Conservation (phyloP, 2,113 vertebrate species). For the Charina bottae region DNA sequence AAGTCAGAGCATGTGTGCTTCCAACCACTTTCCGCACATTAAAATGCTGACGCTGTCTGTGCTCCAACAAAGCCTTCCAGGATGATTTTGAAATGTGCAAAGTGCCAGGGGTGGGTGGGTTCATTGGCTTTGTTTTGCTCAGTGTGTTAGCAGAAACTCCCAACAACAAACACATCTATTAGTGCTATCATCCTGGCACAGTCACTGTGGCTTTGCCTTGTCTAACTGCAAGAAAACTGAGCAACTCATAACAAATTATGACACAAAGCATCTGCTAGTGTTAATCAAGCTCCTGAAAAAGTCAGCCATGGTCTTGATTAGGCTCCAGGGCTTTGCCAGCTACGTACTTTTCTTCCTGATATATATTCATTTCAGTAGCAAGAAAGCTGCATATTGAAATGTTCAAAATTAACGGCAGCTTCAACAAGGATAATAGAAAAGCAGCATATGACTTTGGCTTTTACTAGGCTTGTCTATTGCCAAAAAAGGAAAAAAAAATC, state of each 20-base stretch:
- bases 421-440: background rate
- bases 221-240: background rate
- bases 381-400: background rate
- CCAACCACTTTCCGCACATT: background rate
- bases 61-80: background rate
- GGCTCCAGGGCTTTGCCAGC: background rate
- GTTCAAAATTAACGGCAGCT: background rate
- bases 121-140: background rate
- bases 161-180: conserved; percentile 9
- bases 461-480: background rate
- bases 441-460: background rate
- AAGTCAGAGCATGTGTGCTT: background rate
- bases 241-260: background rate
- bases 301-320: background rate
- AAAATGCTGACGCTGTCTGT: background rate
- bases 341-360: no score
- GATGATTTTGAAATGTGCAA: background rate
- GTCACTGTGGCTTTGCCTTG: background rate
- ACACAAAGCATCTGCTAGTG: conserved; percentile 8
- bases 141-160: conserved; percentile 13
- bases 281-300: background rate
- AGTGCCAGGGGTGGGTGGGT: background rate
- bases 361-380: background rate
- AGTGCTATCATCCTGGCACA: background rate
- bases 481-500: background rate